Evolutionary conservation across 2,113 vertebrate genomes (phyloP).

Genomic region (Scartelaos histophorus): DNA sequence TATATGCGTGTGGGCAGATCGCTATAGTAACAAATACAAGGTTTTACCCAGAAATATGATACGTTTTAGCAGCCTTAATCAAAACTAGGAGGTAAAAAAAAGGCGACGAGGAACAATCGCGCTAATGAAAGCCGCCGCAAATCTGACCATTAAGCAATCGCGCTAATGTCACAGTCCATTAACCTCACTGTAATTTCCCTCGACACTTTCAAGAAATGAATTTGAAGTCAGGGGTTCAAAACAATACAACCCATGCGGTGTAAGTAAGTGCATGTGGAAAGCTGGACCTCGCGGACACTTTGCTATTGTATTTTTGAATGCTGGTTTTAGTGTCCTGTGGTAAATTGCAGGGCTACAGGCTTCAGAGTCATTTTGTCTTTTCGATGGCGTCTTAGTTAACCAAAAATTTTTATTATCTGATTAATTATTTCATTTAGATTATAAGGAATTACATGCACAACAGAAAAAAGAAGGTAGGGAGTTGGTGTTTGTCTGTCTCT

Average conservation of each 20-base stretch:
- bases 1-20: not conserved
- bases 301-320: not conserved
- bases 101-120: conserved; percentile 10
- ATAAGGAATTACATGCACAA: no score
- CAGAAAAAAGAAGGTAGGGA: no score
- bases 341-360: no score
- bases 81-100: conserved; percentile 24
- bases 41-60: not conserved
- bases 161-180: conserved; percentile 51
- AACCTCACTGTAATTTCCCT: conserved; percentile 42
- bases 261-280: conserved; percentile 7
- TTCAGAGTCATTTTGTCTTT: no score
- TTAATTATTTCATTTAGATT: no score
- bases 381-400: no score
- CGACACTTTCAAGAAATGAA: conserved; percentile 14
- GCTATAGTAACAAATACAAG: not conserved
- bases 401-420: no score
- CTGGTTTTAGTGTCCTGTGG: no score
- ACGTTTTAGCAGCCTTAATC: not conserved
- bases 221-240: conserved; percentile 21
- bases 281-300: not conserved
- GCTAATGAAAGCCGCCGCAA: conserved; percentile 18
- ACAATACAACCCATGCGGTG: conserved; percentile 3
- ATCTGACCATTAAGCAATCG: conserved; percentile 48
- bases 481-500: no score